Base-by-base conservation (phyloP, 2,888 invertebrate species). In the Dryococelus australis region DNA sequence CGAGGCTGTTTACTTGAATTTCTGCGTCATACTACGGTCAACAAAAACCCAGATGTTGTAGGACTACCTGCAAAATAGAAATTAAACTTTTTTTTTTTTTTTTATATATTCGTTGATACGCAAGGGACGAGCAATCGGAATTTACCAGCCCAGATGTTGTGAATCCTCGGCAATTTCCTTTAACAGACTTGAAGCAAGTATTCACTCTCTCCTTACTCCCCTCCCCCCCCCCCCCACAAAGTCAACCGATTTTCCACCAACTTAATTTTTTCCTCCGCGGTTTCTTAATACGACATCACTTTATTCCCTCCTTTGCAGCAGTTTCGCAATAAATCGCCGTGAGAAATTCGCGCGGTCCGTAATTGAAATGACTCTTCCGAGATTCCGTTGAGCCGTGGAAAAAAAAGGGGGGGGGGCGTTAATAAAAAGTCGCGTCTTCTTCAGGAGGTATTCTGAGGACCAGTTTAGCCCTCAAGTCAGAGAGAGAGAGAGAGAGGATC, bases 161-260 rank as follows among this genome's bases (percentile, higher is more conserved):
- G 47, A 47, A 65, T 65, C 65, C 65, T n/a, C 24, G n/a, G 65
- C 65, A 65, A 65, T 65, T n/a, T 65, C 65, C 65, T n/a, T 65
- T 65, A 24, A 65, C 65, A n/a, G 65, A n/a, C 65, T 24, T n/a
- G n/a, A 65, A 24, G 3, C 8, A 20, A 24, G 24, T 65, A n/a
- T 65, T 65, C n/a, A 1, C 2, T 65, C n/a, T 8, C 1, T 65
- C 65, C n/a, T 65, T 65, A 12, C n/a, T 24, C 24, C 65, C 35
- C 35, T 4, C 35, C 35, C 24, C n/a, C 2, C 24, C 65, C 35
- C 35, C 35, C 35, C 35, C 24, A 65, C 65, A 24, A 65, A 24
- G 20, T 16, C 1, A 65, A 65, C 65, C 65, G 65, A 65, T 65
- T 65, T 65, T 65, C 65, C 65, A 65, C 65, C 10, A 24, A 65